phyloP scores from a whole-genome alignment of 2,113 vertebrate genomes.

The Ranitomeya imitator region DNA sequence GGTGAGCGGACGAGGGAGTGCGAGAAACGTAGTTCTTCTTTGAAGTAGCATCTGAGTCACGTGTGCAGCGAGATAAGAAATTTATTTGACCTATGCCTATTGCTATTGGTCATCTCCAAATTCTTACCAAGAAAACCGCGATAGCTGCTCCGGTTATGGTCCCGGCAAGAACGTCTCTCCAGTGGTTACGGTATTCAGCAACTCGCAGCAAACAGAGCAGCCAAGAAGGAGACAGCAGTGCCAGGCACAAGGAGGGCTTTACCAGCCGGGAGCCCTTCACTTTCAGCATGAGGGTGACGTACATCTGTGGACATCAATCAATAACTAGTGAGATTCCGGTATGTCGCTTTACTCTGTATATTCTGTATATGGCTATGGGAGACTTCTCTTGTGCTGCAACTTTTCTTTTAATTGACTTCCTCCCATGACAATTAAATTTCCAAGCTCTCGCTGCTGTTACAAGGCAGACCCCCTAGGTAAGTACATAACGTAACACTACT shows the following conservation, averaged over 20 bases:
- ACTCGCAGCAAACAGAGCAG: slow-evolving; percentile 85
- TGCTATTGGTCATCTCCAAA: too few species aligned
- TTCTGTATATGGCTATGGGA: not conserved
- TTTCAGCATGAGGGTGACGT: slow-evolving; percentile 84
- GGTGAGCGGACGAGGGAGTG: too few species aligned
- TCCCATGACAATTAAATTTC: too few species aligned
- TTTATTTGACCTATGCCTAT: not conserved
- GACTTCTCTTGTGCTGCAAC: not conserved
- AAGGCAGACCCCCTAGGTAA: too few species aligned
- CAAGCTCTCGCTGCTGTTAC: too few species aligned
- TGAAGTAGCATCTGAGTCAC: too few species aligned
- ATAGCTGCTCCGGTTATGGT: slow-evolving; percentile 85
- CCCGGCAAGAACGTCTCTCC: slow-evolving; percentile 85
- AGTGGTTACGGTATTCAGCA: slow-evolving; percentile 89
- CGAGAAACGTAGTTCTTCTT: too few species aligned
- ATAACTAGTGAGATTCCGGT: not conserved
- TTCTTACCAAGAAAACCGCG: slow-evolving; percentile 85
- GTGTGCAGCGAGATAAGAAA: not conserved
- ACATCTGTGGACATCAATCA: slow-evolving; percentile 76
- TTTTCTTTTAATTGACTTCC: not conserved
- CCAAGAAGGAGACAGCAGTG: slow-evolving; percentile 82
- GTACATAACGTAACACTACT: too few species aligned
- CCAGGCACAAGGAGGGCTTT: slow-evolving; percentile 85
- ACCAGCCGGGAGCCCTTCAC: slow-evolving; percentile 87
- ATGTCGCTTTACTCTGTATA: not conserved